Evolutionary conservation across 2,113 vertebrate species (phyloP), one percentile per base, ranked within the genome.

Genomic region (Pachycephala philippinensis): DNA sequence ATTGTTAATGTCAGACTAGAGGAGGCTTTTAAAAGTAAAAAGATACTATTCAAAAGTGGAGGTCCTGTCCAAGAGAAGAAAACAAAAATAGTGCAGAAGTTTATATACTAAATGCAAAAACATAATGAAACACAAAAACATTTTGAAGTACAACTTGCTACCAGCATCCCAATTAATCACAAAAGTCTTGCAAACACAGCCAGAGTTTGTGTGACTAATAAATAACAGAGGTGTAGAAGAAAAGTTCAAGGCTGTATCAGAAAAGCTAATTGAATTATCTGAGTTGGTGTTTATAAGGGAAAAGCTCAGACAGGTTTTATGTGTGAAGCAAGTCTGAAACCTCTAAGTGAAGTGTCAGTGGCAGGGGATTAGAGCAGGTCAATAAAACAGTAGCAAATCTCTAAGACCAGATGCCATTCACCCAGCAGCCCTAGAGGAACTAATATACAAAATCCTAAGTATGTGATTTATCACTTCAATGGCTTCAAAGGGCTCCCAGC

Each of bases 371-470:
- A 95, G 30, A 78, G 69, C 10, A 94, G 87, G 65, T 93, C 89
- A 95, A 66, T 93, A 93, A 86, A 96, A 93, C 79, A 84, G 95
- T 69, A 93, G 80, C 88, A 86, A 63, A 76, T 42, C 83, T 77
- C n/a, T 65, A 49, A 77, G 47, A 91, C 42, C 71, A 80, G 60
- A 93, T 69, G 75, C 33, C 59, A 50, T 85, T 92, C 83, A 93
- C 27, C 11, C 50, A 70, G 68, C 31, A 70, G 54, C 53, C 59
- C 78, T 80, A 45, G 18, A 92, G 68, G 70, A 94, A 74, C 35
- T 47, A 66, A 78, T 89, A 84, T 24, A 85, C 63, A 94, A 86
- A 83, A 90, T 52, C 76, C 42, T 78, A 74, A 93, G 86, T 45
- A 54, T 17, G 66, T 80, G 76, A 95, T 95, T 90, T 90, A 89